A percentile compares a stretch with the other conserved stretches of the same genome.
Evolutionary conservation across 2,797 vertebrate species (phyloP).

Genomic region (Anabacerthia variegaticeps): DNA sequence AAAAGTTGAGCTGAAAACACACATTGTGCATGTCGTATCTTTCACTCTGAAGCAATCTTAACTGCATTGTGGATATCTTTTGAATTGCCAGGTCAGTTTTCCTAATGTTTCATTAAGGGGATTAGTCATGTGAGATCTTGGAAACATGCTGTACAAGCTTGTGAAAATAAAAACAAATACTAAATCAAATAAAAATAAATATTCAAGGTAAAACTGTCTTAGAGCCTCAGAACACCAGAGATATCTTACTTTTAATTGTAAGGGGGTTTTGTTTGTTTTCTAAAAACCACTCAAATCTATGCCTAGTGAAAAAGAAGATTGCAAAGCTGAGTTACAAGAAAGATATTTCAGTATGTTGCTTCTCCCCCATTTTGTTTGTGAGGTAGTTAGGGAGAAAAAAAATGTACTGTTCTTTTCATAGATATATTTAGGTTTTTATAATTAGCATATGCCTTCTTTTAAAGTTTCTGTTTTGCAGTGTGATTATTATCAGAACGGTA

Average conservation of each 20-base stretch:
- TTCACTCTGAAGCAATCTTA: not conserved
- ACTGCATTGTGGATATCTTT: not conserved
- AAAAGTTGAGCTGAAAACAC: not conserved
- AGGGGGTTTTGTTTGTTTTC: not conserved
- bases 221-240: not conserved
- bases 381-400: not conserved
- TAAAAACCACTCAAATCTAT: not conserved
- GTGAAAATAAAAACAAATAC: not conserved
- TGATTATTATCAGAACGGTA: not conserved
- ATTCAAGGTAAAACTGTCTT: not conserved
- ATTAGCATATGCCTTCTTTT: not conserved
- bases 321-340: not conserved
- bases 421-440: not conserved
- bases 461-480: not conserved
- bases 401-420: not conserved
- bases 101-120: not conserved
- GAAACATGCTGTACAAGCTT: not conserved
- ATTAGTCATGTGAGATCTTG: not conserved
- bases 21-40: not conserved
- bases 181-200: not conserved
- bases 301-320: not conserved
- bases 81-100: not conserved
- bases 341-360: not conserved
- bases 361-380: not conserved
- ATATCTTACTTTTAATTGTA: not conserved